Percentiles rank a stretch among this genome's conserved stretches.
Evolutionary conservation across 2,113 vertebrate genomes (phyloP).

Genomic region (Spea bombifrons): DNA sequence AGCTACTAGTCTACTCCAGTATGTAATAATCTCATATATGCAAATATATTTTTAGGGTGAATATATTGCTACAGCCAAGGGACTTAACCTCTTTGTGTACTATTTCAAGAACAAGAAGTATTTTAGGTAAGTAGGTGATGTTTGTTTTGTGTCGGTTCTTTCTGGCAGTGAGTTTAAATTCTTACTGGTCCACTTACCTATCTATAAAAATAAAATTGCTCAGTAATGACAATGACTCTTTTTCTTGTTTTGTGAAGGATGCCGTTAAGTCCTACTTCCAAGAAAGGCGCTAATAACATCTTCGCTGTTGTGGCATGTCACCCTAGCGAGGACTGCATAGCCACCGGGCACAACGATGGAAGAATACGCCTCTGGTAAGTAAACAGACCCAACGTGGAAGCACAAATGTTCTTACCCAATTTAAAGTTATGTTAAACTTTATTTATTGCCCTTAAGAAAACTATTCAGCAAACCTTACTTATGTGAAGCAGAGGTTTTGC

Average conservation of each 20-base stretch:
- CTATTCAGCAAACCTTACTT: too few relatives aligned
- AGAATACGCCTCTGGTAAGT: conserved; percentile 91
- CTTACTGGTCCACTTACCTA: background rate
- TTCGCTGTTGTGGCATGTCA: conserved; percentile 85
- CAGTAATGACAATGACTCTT: background rate
- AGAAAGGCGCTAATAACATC: conserved; percentile 70
- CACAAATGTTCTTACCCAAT: too few relatives aligned
- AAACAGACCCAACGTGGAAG: too few relatives aligned
- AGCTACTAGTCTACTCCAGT: too few relatives aligned
- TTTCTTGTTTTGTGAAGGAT: conserved; percentile 65
- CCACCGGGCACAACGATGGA: conserved; percentile 87
- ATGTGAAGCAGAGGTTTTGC: too few relatives aligned
- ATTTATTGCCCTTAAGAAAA: too few relatives aligned
- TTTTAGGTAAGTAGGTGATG: conserved; percentile 69
- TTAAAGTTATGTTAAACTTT: too few relatives aligned
- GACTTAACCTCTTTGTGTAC: conserved; percentile 71
- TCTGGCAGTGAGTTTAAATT: background rate
- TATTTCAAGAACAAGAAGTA: conserved; percentile 82
- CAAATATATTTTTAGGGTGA: conserved; percentile 64
- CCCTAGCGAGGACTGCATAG: conserved; percentile 88
- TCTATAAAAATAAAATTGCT: background rate
- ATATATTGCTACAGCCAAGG: conserved; percentile 77
- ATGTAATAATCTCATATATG: too few relatives aligned
- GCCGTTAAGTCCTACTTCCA: conserved; percentile 67
- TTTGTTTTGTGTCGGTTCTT: background rate